Evolutionary conservation across 2,797 vertebrate genomes (phyloP).

Genomic region (Enteromius argenteus): DNA sequence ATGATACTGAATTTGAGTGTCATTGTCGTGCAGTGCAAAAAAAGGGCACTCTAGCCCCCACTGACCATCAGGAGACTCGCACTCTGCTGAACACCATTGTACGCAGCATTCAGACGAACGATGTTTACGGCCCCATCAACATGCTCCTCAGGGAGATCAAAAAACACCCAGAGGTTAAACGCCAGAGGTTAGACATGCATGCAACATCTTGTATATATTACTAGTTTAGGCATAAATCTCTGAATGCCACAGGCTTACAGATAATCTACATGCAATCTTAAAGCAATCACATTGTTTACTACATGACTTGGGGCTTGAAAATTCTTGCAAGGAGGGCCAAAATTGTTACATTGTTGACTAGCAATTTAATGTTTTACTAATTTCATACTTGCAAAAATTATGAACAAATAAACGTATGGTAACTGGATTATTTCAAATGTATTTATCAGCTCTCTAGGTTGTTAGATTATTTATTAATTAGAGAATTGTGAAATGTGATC

Average conservation of each 20-base stretch:
- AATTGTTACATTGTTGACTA: no score
- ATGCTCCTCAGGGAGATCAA: conserved; percentile 84
- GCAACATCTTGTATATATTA: not conserved
- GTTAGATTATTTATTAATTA: not conserved
- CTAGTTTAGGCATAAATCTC: not conserved
- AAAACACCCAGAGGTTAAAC: conserved; percentile 78
- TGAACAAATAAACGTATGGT: not conserved
- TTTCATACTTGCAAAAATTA: not conserved
- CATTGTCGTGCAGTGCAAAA: conserved; percentile 79
- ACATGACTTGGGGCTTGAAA: no score
- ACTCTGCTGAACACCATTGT: conserved; percentile 89
- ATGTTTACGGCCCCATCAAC: conserved; percentile 90
- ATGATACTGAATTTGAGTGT: conserved; percentile 1
- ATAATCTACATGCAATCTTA: not conserved
- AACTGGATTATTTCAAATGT: not conserved
- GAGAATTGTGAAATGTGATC: not conserved
- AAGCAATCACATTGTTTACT: not conserved
- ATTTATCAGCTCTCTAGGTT: not conserved
- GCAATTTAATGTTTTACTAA: not conserved
- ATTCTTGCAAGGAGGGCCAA: no score
- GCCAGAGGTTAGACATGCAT: conserved; percentile 84
- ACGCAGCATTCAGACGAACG: conserved; percentile 91
- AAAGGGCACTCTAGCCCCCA: conserved; percentile 78
- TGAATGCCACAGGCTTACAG: not conserved
- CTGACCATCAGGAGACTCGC: conserved; percentile 86